phyloP scores from a whole-genome alignment of 1,140 invertebrate species.

The Drosophila sucinea region DNA sequence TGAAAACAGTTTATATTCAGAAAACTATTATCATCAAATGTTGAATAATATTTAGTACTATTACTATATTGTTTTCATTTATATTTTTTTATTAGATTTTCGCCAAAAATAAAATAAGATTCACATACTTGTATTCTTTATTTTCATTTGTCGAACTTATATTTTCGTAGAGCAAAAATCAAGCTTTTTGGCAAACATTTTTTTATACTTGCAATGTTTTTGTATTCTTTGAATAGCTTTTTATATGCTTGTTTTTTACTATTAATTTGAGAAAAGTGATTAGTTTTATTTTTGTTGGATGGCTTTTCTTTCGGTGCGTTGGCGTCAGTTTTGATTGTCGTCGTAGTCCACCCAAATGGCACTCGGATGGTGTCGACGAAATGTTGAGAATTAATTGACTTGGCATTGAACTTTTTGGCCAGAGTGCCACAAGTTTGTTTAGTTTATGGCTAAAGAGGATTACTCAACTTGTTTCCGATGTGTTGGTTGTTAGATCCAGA shows the following conservation, averaged over 20 bases:
- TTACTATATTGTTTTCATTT: no score
- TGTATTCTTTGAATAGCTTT: not conserved
- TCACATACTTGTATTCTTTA: no score
- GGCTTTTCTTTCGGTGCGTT: conserved; percentile 1
- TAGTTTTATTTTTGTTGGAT: conserved; percentile 11
- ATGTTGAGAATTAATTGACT: conserved; percentile 61
- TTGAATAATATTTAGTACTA: no score
- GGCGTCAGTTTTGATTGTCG: conserved; percentile 31
- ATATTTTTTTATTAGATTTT: no score
- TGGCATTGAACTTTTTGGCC: conserved; percentile 71
- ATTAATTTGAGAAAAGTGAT: not conserved
- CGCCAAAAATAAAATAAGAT: no score
- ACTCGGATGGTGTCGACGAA: not conserved
- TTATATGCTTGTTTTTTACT: not conserved
- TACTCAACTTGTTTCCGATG: conserved; percentile 52
- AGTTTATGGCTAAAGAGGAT: conserved; percentile 69
- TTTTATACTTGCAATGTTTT: not conserved
- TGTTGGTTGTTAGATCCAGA: conserved; percentile 24
- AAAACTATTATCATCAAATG: no score
- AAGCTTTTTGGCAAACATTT: not conserved
- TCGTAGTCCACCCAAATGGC: conserved; percentile 41
- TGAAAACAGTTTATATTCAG: no score
- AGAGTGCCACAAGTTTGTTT: conserved; percentile 51
- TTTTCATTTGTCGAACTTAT: no score
- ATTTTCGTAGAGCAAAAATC: not conserved